Evolutionary conservation across 1,140 invertebrate species (phyloP).

Genomic region (Dinothrombium tinctorium): DNA sequence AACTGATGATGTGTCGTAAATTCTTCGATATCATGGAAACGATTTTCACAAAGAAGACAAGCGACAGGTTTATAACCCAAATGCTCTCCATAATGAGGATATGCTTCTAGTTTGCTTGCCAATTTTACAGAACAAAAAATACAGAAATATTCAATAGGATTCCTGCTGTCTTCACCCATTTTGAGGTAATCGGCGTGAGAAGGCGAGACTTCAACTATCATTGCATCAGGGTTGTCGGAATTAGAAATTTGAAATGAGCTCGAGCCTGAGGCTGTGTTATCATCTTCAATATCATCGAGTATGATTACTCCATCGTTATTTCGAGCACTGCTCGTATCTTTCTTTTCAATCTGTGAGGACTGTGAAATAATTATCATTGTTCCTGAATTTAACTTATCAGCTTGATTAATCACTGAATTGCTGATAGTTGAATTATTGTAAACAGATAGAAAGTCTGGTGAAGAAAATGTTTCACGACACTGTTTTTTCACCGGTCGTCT

Average conservation of each 20-base stretch:
- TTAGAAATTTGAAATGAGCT: no score
- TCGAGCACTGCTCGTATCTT: neutral
- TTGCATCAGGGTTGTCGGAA: no score
- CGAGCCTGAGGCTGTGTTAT: no score
- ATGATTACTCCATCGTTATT: neutral
- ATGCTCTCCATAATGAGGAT: constrained; percentile 5
- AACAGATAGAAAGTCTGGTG: neutral
- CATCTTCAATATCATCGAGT: neutral
- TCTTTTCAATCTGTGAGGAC: neutral
- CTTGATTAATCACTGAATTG: neutral
- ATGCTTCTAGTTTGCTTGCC: constrained; percentile 3
- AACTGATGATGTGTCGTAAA: constrained; percentile 3
- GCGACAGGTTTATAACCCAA: constrained; percentile 2
- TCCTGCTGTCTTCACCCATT: neutral
- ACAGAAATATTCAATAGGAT: constrained; percentile 3
- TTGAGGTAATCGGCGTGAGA: neutral
- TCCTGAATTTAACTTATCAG: neutral
- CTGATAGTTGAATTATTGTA: neutral
- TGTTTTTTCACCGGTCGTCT: constrained; percentile 2
- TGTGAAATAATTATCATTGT: neutral
- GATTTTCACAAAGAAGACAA: constrained; percentile 1
- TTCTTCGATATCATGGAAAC: constrained; percentile 1
- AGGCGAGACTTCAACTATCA: constrained; percentile 3
- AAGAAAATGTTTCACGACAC: neutral
- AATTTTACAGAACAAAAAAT: constrained; percentile 7